Evolutionary conservation across 2,888 invertebrate genomes (phyloP), one percentile per base, ranked within the genome.

Genomic region (Drosophila monieri): DNA sequence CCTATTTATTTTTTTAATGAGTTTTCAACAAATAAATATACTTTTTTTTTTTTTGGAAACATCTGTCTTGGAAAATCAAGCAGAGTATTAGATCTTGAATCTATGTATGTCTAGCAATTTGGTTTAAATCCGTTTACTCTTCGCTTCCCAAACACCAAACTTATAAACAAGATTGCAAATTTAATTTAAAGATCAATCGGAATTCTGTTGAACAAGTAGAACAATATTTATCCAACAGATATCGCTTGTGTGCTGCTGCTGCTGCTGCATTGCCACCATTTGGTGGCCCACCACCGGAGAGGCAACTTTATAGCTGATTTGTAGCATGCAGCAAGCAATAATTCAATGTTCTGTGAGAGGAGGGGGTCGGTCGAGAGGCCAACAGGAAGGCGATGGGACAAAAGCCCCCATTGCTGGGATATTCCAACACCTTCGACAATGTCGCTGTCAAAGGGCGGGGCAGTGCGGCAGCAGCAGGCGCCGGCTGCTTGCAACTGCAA

Each of bases 311-410:
- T 64, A 53, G 76, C 78, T 80, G 85, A 80, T 80, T 80, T 80
- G 77, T 78, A 61, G 81, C 83, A 75, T 87, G 87, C 87, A 78
- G 77, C 77, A 71, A 69, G 87, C 83, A 87, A 83, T 84, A 85
- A 79, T 85, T 84, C 83, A 87, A 87, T 87, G 87, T 69, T 58
- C 58, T 73, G 71, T 80, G 76, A 71, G 71, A 64, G 55, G 64
- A 27, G 25, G 12, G 32, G 35, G n/a, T 6, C 32, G 10, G 8
- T 8, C 8, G 51, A 3, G 6, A 6, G 21, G 10, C 43, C 2
- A 49, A 39, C 10, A 10, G 23, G n/a, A 23, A 32, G 18, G 55
- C 27, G 39, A 35, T n/a, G 52, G 37, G 57, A 68, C 59, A 65
- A 51, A 72, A 49, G 65, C 44, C 44, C 47, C 47, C 56, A 72